A percentile compares a stretch with the other conserved stretches of the same genome.
These are phyloP conservation scores for human DNA, from an alignment of 2,113 vertebrate genomes.

Conservation along the genomic window GRCh38 chr1:98835501-98836000, in stretches of 20 bases:
- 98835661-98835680: neutral
- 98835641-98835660: neutral
- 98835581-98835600: neutral
- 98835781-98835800: neutral
- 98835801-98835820: too few relatives aligned
- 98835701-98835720: neutral
- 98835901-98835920: neutral
- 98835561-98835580: neutral
- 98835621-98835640: neutral
- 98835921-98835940: neutral
- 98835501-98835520: neutral
- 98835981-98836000: neutral
- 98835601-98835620: neutral
- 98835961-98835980: neutral
- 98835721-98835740: neutral
- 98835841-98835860: neutral
- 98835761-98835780: neutral
- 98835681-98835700: neutral
- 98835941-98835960: neutral
- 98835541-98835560: neutral
- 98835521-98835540: neutral
- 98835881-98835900: neutral
- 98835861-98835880: neutral
- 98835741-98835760: neutral
- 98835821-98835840: neutral